Conservation (phyloP, 2,888 invertebrate genomes). For the Ischnus inquisitorius region DNA sequence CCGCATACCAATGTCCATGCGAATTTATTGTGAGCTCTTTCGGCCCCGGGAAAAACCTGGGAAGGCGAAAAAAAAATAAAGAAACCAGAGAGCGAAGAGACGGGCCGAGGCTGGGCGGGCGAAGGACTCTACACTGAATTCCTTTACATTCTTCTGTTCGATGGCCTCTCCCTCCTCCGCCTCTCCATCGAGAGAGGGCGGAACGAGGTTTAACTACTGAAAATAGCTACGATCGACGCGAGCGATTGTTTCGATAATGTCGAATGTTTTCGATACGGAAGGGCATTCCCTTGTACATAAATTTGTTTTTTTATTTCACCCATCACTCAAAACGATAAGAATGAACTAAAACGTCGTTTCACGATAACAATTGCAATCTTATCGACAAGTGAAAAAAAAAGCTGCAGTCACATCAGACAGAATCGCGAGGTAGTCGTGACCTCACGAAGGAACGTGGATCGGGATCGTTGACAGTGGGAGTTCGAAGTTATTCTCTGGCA, state of each 20-base stretch:
- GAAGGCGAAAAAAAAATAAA: slow-evolving; percentile 20
- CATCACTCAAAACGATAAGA: not conserved
- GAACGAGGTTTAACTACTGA: slow-evolving; percentile 38
- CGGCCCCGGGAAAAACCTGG: slow-evolving; percentile 40
- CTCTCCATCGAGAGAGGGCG: slow-evolving; percentile 31
- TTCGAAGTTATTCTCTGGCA: slow-evolving; percentile 52
- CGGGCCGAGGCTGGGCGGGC: slow-evolving; percentile 5
- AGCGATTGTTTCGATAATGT: not conserved
- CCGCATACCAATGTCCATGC: slow-evolving; percentile 72
- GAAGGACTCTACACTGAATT: slow-evolving; percentile 57
- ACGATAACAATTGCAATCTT: too few relatives aligned
- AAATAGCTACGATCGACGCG: slow-evolving; percentile 24
- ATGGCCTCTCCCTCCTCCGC: slow-evolving; percentile 15
- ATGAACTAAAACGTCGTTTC: not conserved
- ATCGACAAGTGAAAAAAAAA: not conserved
- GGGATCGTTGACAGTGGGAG: slow-evolving; percentile 63
- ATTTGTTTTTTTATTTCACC: not conserved
- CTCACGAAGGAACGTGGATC: slow-evolving; percentile 55
- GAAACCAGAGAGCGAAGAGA: slow-evolving; percentile 10
- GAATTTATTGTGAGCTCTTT: slow-evolving; percentile 69
- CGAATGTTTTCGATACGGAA: not conserved
- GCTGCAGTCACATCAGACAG: slow-evolving; percentile 19
- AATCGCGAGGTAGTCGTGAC: slow-evolving; percentile 26
- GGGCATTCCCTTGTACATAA: not conserved
- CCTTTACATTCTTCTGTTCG: slow-evolving; percentile 51